These are phyloP conservation scores for Drosophila rhopaloa DNA, from an alignment of 1,140 invertebrate species.

Conservation along the genomic window DNA sequence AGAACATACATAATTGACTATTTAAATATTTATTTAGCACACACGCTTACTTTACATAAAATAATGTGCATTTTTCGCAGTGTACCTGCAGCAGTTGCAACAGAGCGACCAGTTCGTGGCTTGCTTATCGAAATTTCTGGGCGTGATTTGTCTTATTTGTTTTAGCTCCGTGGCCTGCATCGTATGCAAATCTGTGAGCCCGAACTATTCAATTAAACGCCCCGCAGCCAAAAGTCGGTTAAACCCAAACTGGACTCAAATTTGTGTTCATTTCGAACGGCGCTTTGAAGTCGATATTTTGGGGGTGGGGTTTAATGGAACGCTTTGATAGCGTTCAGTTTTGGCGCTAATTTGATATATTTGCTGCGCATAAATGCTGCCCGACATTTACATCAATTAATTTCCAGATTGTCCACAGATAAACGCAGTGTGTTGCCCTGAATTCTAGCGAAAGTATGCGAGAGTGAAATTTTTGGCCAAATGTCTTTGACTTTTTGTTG, in stretches of 20 bases:
- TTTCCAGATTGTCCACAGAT: slow-evolving; percentile 38
- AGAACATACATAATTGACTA: too few species aligned
- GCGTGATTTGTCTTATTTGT: slow-evolving; percentile 73
- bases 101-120: slow-evolving; percentile 36
- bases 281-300: slow-evolving; percentile 60
- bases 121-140: slow-evolving; percentile 63
- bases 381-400: slow-evolving; percentile 73
- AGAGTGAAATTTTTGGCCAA: slow-evolving; percentile 32
- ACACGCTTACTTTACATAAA: too few species aligned
- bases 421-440: slow-evolving; percentile 12
- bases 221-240: slow-evolving; percentile 62
- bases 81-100: slow-evolving; percentile 22
- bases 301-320: slow-evolving; percentile 29
- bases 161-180: slow-evolving; percentile 27
- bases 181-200: slow-evolving; percentile 62
- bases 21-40: too few species aligned
- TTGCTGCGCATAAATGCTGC: slow-evolving; percentile 67
- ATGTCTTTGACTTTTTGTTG: slow-evolving; percentile 1
- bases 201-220: slow-evolving; percentile 81
- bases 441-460: slow-evolving; percentile 68
- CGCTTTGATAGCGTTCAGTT: slow-evolving; percentile 49
- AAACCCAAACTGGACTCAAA: slow-evolving; percentile 42
- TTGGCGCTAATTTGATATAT: slow-evolving; percentile 78
- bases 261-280: slow-evolving; percentile 36
- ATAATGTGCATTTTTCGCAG: background rate